Conservation (phyloP, 92 coral and sea anemone species). For the Porites rus region DNA sequence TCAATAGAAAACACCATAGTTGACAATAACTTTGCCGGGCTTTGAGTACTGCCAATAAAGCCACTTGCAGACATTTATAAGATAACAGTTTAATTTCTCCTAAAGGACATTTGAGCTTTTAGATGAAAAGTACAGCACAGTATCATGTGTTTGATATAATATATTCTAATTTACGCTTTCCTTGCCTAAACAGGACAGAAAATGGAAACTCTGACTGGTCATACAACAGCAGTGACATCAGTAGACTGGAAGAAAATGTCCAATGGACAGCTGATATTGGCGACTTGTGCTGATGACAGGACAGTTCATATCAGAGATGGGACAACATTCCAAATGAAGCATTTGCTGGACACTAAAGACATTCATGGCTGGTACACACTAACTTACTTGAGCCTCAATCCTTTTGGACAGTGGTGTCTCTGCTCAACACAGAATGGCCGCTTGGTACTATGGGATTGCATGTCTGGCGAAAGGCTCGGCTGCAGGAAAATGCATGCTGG, state of each 20-base stretch:
- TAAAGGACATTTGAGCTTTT: too few species aligned
- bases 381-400: conserved; percentile 85
- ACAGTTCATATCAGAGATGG: conserved; percentile 81
- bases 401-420: conserved; percentile 74
- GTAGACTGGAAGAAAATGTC: conserved; percentile 85
- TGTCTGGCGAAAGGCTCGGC: conserved; percentile 68
- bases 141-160: too few species aligned
- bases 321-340: conserved; percentile 58
- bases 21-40: too few species aligned
- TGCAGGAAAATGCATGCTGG: conserved; percentile 90
- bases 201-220: conserved; percentile 78
- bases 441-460: conserved; percentile 86
- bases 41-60: too few species aligned
- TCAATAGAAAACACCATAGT: too few species aligned
- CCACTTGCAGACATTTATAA: too few species aligned
- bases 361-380: conserved; percentile 88
- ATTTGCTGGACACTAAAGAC: conserved; percentile 65
- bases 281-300: conserved; percentile 92
- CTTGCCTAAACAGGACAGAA: conserved; percentile 58
- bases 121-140: background rate
- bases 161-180: background rate
- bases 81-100: too few species aligned
- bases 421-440: conserved; percentile 94
- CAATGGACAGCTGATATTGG: conserved; percentile 60
- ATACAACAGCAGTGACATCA: conserved; percentile 92